These are phyloP conservation scores for Hylia prasina DNA, from an alignment of 2,113 vertebrate genomes.

Conservation along the genomic window DNA sequence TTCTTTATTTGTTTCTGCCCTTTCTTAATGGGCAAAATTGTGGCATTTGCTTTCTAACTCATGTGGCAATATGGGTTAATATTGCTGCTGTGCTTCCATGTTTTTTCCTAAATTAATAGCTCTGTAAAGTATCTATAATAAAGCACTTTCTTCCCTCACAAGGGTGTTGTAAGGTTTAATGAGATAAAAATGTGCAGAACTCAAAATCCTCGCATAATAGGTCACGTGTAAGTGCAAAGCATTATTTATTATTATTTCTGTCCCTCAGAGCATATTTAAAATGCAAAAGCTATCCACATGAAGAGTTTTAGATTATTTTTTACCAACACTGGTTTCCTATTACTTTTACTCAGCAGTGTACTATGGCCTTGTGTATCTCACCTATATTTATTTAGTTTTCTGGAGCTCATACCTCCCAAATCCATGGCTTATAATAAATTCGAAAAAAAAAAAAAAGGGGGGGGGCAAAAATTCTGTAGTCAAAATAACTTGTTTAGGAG, in stretches of 20 bases:
- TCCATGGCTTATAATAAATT: neutral
- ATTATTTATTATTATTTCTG: constrained; percentile 30
- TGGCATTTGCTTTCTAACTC: neutral
- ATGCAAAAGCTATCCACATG: neutral
- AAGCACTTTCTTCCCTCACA: constrained; percentile 7
- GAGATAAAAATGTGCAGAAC: constrained; percentile 13
- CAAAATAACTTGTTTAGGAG: neutral
- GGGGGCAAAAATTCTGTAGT: neutral
- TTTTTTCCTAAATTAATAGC: constrained; percentile 3
- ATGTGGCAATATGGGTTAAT: neutral
- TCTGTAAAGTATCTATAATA: constrained; percentile 30
- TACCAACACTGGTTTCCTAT: neutral
- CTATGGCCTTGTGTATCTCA: neutral
- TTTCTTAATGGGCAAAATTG: neutral
- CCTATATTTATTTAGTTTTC: neutral
- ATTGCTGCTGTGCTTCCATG: neutral
- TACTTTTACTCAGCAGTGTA: neutral
- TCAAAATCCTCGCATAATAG: constrained; percentile 1
- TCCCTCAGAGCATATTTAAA: neutral
- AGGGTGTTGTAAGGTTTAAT: constrained; percentile 27
- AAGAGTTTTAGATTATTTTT: neutral
- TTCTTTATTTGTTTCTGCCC: neutral
- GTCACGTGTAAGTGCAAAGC: neutral
- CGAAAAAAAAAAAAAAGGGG: neutral
- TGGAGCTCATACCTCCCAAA: neutral